Evolutionary conservation across 2,797 vertebrate genomes (phyloP).

Genomic region (Mormyrops boulengeri): DNA sequence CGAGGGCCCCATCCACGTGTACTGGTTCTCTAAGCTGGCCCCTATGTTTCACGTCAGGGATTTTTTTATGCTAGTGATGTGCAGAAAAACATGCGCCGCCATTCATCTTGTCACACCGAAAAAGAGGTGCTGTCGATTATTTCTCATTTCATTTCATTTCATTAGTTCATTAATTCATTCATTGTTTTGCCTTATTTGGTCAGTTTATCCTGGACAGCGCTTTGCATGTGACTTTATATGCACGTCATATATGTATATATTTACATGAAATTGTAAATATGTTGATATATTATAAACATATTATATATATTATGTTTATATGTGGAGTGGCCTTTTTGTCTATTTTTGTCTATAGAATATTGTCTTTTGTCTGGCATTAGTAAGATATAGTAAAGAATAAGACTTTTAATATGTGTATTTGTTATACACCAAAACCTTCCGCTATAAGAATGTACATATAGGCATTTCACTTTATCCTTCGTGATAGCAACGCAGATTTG

Average conservation of each 20-base stretch:
- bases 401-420: background rate
- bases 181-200: background rate
- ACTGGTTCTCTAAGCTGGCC: background rate
- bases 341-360: background rate
- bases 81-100: background rate
- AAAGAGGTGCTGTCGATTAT: background rate
- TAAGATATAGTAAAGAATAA: background rate
- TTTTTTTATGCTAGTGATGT: background rate
- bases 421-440: background rate
- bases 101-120: background rate
- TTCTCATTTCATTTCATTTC: no score
- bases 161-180: background rate
- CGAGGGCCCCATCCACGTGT: background rate
- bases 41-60: background rate
- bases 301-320: background rate
- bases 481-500: background rate
- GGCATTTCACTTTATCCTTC: background rate
- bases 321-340: background rate
- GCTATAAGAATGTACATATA: background rate
- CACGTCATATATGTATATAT: background rate
- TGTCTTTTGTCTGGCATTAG: background rate
- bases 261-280: background rate
- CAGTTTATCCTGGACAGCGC: background rate
- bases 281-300: background rate
- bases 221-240: background rate